A percentile compares a stretch with the other conserved stretches of the same genome.
Conservation (phyloP, 2,797 vertebrate species). For the Gambelia wislizenii region DNA sequence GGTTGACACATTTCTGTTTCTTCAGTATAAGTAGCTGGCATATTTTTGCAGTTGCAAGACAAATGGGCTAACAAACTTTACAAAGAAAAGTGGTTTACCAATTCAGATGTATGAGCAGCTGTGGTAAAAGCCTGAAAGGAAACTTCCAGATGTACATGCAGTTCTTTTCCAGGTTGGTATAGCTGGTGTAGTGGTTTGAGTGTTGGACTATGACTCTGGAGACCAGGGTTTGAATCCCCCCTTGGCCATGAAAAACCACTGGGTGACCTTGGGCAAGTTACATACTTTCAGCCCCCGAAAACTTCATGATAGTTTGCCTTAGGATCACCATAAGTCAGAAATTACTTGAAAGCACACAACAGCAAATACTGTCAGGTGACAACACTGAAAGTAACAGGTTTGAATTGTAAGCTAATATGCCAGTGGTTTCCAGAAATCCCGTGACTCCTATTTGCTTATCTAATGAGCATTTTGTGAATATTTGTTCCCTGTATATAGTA, state of each 20-base stretch:
- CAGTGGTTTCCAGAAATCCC: accelerated
- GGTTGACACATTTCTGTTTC: background rate
- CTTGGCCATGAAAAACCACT: too few species aligned
- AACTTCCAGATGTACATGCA: accelerated
- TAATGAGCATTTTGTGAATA: background rate
- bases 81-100: background rate
- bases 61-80: background rate
- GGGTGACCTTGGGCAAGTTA: too few species aligned
- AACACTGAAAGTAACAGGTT: accelerated
- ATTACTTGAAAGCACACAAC: too few species aligned
- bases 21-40: background rate
- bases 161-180: background rate
- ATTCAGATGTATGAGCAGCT: background rate
- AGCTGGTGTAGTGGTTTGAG: too few species aligned
- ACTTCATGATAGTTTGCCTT: too few species aligned
- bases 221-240: too few species aligned
- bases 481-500: background rate
- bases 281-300: too few species aligned
- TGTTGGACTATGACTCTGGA: too few species aligned
- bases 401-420: accelerated
- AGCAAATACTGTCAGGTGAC: too few species aligned
- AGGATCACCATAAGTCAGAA: too few species aligned
- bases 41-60: background rate
- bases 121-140: background rate
- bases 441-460: background rate